Base-by-base conservation (phyloP, 2,888 invertebrate genomes). In the Rhamnusium bicolor region DNA sequence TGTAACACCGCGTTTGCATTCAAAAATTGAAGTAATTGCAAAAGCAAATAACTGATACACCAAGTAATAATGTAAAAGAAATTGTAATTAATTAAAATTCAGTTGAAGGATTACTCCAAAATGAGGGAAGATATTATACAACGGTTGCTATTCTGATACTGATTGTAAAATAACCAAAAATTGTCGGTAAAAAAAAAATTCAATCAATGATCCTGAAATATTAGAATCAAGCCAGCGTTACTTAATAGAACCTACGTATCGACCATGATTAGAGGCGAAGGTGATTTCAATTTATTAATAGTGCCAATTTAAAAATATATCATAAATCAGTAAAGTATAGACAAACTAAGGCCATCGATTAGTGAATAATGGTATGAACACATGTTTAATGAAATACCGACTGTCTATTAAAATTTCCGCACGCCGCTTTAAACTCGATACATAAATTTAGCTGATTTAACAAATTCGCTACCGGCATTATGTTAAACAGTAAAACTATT, bases 381-480 rank as follows among this genome's bases (percentile, higher is more conserved):
- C 40, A 40, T 40, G 40, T 4, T n/a, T 40, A 40, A 40, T 40
- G n/a, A 40, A 40, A n/a, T n/a, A 4, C 40, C n/a, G 4, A n/a
- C 1, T n/a, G 40, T 40, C 4, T 40, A 40, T 40, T 40, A 40
- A 40, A 40, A 40, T 40, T 40, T 40, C 40, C 32, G 10, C 18
- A 32, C 12, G 16, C 56, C 58, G 12, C 3, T 58, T 58, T 53
- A 65, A 65, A 65, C 32, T 53, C 18, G 40, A 51, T 65, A 51
- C 65, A 27, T 53, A 65, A 63, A 65, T 65, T 53, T 21, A 29
- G 19, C 19, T n/a, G 65, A 51, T 65, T 53, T 53, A 65, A 60
- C 60, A 60, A 51, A 51, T 51, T 29, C 60, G 32, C 60, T 27
- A 60, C 60, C 21, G 16, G 60, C 56, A 69, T 69, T 69, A 69